Conservation (phyloP, 2,113 vertebrate genomes). For the Cisticola juncidis region DNA sequence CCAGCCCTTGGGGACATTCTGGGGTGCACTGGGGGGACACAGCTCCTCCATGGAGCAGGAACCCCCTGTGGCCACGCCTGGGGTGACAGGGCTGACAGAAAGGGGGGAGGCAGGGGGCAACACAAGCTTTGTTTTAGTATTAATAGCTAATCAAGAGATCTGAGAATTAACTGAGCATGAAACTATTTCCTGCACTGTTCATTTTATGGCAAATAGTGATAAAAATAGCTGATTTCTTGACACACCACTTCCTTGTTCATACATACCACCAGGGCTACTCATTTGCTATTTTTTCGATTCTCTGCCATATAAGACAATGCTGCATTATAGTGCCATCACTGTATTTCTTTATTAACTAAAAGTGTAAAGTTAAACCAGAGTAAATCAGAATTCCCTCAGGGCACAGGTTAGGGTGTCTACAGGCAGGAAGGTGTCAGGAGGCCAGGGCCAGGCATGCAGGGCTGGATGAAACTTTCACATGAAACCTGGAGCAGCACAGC, state of each 20-base stretch:
- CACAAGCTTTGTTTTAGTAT: not conserved
- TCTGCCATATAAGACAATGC: not conserved
- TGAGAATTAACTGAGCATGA: not conserved
- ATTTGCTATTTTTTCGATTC: not conserved
- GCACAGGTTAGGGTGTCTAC: not conserved
- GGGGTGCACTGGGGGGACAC: too few species aligned
- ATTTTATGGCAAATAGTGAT: not conserved
- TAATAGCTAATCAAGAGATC: not conserved
- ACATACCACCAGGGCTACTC: not conserved
- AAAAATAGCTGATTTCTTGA: not conserved
- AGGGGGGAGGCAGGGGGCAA: not conserved
- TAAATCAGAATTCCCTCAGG: not conserved
- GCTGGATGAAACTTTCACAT: not conserved
- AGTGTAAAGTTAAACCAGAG: not conserved
- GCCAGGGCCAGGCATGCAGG: not conserved
- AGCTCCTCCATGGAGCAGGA: too few species aligned
- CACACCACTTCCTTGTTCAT: not conserved
- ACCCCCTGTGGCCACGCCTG: rapidly evolving
- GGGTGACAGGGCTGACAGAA: not conserved
- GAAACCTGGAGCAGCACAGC: not conserved
- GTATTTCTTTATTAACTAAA: not conserved
- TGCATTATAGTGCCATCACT: not conserved
- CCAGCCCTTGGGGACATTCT: not conserved
- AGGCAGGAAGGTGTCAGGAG: not conserved
- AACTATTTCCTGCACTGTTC: not conserved